Conservation (phyloP, 92 coral and sea anemone species). For the Epizoanthus illoricatus region DNA sequence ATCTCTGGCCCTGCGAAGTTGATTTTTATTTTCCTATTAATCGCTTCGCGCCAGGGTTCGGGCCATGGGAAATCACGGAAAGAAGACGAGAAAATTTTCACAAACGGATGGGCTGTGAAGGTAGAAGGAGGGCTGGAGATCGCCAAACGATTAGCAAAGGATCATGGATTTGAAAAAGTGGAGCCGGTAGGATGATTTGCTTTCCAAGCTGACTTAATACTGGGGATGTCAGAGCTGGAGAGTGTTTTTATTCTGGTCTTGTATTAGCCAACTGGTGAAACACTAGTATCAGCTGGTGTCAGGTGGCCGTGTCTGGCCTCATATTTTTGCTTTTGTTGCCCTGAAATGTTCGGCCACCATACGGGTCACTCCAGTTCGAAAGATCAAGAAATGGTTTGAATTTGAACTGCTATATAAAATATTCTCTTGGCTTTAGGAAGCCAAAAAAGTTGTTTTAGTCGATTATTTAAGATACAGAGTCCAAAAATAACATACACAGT, state of each 20-base stretch:
- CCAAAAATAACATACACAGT: slow-evolving; percentile 23
- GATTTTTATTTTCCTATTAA: slow-evolving; percentile 47
- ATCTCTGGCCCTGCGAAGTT: slow-evolving; percentile 74
- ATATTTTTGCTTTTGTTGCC: slow-evolving; percentile 24
- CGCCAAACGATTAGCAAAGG: slow-evolving; percentile 84
- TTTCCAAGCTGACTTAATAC: background rate
- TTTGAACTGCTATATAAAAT: background rate
- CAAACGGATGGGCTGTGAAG: slow-evolving; percentile 98
- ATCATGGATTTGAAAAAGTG: slow-evolving; percentile 91
- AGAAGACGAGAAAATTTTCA: slow-evolving; percentile 68
- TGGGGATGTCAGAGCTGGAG: slow-evolving; percentile 24
- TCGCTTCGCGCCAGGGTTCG: slow-evolving; percentile 44
- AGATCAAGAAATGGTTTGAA: slow-evolving; percentile 14
- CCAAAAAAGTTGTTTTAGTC: background rate
- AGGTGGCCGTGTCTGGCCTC: slow-evolving; percentile 1
- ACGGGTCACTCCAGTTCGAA: slow-evolving; percentile 33
- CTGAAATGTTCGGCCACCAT: slow-evolving; percentile 38
- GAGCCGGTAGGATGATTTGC: slow-evolving; percentile 65
- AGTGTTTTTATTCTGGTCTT: slow-evolving; percentile 22
- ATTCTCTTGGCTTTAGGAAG: background rate
- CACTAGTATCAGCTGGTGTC: slow-evolving; percentile 26
- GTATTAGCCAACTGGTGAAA: slow-evolving; percentile 29
- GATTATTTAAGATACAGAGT: background rate
- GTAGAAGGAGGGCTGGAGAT: slow-evolving; percentile 81
- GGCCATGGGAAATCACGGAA: slow-evolving; percentile 1